Conservation (phyloP, 2,113 vertebrate species). For the Anoplopoma fimbria region DNA sequence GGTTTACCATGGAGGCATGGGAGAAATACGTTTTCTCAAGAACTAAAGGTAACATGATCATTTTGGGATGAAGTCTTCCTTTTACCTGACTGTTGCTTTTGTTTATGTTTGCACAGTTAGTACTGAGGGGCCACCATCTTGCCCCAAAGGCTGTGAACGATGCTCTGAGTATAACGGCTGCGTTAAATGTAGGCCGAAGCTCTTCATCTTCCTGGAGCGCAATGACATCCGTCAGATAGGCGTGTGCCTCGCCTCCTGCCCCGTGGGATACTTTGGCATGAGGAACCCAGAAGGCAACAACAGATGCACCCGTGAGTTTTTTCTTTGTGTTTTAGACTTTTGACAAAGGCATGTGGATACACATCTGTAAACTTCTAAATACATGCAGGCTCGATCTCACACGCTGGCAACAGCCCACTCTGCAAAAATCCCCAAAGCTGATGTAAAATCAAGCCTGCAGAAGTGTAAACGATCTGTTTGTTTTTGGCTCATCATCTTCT, state of each 20-base stretch:
- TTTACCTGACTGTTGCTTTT: background rate
- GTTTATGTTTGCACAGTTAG: slow-evolving; percentile 85
- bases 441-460: slow-evolving; percentile 34
- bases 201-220: slow-evolving; percentile 97
- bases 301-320: slow-evolving; percentile 96
- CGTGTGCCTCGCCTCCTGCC: slow-evolving; percentile 95
- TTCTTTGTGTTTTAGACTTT: slow-evolving; percentile 11
- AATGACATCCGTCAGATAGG: slow-evolving; percentile 96
- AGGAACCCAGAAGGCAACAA: slow-evolving; percentile 98
- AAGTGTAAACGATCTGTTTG: slow-evolving; percentile 33
- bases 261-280: slow-evolving; percentile 94
- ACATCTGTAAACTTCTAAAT: slow-evolving; percentile 24
- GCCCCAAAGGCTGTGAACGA: slow-evolving; percentile 94
- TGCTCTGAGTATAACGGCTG: slow-evolving; percentile 98
- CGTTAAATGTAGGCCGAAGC: slow-evolving; percentile 94
- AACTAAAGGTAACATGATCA: too few relatives aligned
- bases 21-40: too few relatives aligned
- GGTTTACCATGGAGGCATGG: too few relatives aligned
- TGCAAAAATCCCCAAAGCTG: slow-evolving; percentile 35
- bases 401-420: background rate
- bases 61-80: background rate
- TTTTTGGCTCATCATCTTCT: slow-evolving; percentile 30
- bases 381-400: slow-evolving; percentile 2
- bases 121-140: slow-evolving; percentile 90
- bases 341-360: slow-evolving; percentile 8